A percentile compares a stretch with the other conserved stretches of the same genome.
These are phyloP conservation scores for Lutraria lutraria DNA, from an alignment of 2,888 invertebrate genomes.

Conservation along the genomic window DNA sequence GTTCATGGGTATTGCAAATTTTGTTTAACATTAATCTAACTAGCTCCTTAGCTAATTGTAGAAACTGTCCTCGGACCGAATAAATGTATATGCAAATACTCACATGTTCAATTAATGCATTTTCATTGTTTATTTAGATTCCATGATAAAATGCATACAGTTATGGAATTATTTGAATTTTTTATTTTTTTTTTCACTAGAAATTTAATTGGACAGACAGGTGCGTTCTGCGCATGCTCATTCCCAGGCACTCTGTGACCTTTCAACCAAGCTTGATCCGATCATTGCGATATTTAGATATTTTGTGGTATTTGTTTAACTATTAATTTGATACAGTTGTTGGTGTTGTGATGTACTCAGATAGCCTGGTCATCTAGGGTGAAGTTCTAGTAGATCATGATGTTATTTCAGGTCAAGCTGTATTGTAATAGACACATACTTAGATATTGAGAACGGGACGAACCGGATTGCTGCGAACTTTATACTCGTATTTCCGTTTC, in stretches of 20 bases:
- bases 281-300: background rate
- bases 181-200: background rate
- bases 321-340: constrained; percentile 7
- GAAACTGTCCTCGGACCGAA: too few relatives aligned
- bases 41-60: too few relatives aligned
- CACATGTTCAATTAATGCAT: too few relatives aligned
- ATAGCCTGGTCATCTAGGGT: constrained; percentile 31
- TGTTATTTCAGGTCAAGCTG: background rate
- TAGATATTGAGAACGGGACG: background rate
- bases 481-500: background rate
- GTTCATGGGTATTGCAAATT: too few relatives aligned
- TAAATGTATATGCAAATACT: too few relatives aligned
- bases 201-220: background rate
- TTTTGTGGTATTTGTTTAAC: background rate
- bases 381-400: background rate
- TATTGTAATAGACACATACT: background rate
- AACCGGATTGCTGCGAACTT: background rate
- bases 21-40: too few relatives aligned
- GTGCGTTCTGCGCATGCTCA: constrained; percentile 1
- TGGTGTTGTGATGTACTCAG: background rate
- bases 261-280: background rate
- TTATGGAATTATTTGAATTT: background rate
- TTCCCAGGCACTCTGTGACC: background rate
- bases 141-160: background rate
- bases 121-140: too few relatives aligned